phyloP scores from a whole-genome alignment of 1,140 invertebrate genomes.

The Schmidtea mediterranea region DNA sequence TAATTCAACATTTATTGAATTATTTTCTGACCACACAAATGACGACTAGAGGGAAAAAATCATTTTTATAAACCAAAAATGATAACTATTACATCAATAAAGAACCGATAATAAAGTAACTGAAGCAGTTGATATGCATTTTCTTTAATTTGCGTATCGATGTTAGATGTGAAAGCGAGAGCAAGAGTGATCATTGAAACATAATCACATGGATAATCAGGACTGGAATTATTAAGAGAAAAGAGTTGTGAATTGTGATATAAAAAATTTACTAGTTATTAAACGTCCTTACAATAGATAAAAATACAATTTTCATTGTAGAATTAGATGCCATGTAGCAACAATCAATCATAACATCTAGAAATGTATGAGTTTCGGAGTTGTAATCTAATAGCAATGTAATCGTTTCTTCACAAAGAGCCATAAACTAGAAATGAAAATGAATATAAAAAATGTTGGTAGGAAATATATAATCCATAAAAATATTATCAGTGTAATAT shows the following conservation, averaged over 20 bases:
- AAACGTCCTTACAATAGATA: constrained; percentile 74
- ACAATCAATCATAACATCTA: constrained; percentile 87
- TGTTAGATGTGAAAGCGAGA: constrained; percentile 72
- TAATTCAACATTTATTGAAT: too few relatives aligned
- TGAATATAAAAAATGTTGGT: neutral
- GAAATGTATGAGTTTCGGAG: constrained; percentile 58
- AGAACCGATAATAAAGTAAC: constrained; percentile 71
- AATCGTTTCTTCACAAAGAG: constrained; percentile 64
- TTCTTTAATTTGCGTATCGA: constrained; percentile 59
- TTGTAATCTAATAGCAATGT: constrained; percentile 77
- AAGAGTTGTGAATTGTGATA: neutral
- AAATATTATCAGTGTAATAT: too few relatives aligned
- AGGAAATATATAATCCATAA: constrained; percentile 6
- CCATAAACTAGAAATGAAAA: constrained; percentile 42
- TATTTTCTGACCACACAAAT: too few relatives aligned
- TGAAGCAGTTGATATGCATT: constrained; percentile 72
- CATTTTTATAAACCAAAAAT: too few relatives aligned
- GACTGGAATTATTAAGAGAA: constrained; percentile 22
- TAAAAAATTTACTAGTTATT: constrained; percentile 46
- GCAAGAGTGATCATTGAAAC: constrained; percentile 89
- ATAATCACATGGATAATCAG: constrained; percentile 92
- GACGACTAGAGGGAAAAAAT: too few relatives aligned
- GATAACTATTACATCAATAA: constrained; percentile 33
- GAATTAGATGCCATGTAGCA: constrained; percentile 67
- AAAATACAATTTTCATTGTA: constrained; percentile 76